Conservation (phyloP, 1,140 invertebrate species). For the Spodoptera litura region DNA sequence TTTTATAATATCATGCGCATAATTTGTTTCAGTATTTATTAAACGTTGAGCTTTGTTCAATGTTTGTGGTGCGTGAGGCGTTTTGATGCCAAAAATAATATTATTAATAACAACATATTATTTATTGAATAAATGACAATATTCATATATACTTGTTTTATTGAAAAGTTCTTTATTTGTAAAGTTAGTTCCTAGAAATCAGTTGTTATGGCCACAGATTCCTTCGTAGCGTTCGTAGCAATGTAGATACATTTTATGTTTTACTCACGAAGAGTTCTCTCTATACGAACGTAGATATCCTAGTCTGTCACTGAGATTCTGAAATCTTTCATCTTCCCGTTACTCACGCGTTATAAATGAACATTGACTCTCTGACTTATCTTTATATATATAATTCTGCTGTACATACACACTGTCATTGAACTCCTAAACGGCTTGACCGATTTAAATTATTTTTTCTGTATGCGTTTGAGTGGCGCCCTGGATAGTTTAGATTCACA, state of each 20-base stretch:
- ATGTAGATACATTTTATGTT: background rate
- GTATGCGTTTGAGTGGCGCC: no score
- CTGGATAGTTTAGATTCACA: no score
- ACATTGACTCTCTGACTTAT: no score
- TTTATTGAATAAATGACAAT: conserved; percentile 76
- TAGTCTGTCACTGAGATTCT: background rate
- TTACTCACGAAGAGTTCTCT: no score
- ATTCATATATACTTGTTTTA: conserved; percentile 61
- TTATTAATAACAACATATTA: conserved; percentile 60
- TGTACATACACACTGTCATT: no score
- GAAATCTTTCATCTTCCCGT: no score
- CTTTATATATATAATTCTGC: no score
- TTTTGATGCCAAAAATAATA: conserved; percentile 65
- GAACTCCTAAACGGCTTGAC: no score
- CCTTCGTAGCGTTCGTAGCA: background rate
- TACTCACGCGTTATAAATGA: no score
- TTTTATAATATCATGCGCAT: conserved; percentile 40
- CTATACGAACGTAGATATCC: background rate
- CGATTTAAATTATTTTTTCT: no score
- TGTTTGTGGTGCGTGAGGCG: conserved; percentile 66
- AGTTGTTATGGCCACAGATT: background rate
- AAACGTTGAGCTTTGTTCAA: conserved; percentile 73
- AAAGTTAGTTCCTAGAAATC: background rate
- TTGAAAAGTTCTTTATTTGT: background rate
- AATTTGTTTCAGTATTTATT: conserved; percentile 56